Conservation (phyloP, 2,888 invertebrate genomes). For the Strigamia maritima region DNA sequence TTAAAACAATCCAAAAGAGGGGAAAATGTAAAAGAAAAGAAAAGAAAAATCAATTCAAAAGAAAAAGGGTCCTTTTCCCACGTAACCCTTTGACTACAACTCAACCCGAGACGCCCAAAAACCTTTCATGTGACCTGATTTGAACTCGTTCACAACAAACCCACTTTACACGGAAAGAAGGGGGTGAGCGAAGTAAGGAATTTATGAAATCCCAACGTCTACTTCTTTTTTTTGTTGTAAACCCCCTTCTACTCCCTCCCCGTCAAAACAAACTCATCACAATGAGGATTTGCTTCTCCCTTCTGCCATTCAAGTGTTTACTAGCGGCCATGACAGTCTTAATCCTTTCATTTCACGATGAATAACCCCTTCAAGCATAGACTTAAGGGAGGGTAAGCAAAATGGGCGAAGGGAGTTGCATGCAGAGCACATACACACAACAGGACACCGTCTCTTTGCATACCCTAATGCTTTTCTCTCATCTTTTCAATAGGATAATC, state of each 20-base stretch:
- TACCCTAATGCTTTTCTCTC: not conserved
- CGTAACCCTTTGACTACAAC: constrained; percentile 15
- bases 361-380: constrained; percentile 19
- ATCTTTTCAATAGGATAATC: not conserved
- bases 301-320: constrained; percentile 23
- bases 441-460: not conserved
- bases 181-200: not conserved
- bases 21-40: not conserved
- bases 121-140: not conserved
- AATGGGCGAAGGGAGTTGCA: not conserved
- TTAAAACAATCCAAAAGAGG: not conserved
- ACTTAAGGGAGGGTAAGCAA: constrained; percentile 16
- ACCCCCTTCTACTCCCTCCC: not conserved
- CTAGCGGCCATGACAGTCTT: constrained; percentile 23
- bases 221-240: not conserved
- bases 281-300: constrained; percentile 19
- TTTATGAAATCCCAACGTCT: constrained; percentile 23
- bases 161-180: constrained; percentile 19
- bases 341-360: constrained; percentile 19
- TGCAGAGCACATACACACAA: not conserved
- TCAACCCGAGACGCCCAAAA: not conserved
- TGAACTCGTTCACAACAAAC: constrained; percentile 16
- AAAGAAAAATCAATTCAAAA: not conserved
- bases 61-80: not conserved
- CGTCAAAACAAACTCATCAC: constrained; percentile 23